These are phyloP conservation scores for Chelonus formosanus DNA, from an alignment of 2,888 invertebrate genomes.

Conservation along the genomic window DNA sequence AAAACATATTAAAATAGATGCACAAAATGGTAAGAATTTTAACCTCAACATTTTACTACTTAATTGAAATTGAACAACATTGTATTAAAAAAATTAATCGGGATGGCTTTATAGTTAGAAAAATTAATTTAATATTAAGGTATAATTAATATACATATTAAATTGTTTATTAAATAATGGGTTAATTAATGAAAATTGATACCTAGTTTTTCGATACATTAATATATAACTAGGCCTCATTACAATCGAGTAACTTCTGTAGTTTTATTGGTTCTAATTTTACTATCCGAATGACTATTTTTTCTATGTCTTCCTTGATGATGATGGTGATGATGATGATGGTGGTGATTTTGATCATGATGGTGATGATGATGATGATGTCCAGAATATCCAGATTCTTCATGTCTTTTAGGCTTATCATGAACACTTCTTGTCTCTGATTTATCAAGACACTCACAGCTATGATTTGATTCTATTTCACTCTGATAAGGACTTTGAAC, in stretches of 20 bases:
- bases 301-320: constrained; percentile 56
- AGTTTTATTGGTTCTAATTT: constrained; percentile 50
- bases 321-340: constrained; percentile 21
- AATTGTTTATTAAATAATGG: neutral
- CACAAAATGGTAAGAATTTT: too few species aligned
- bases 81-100: too few species aligned
- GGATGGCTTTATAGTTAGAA: too few species aligned
- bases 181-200: neutral
- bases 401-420: constrained; percentile 53
- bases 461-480: constrained; percentile 66
- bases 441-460: constrained; percentile 76
- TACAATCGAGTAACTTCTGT: constrained; percentile 53
- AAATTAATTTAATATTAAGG: too few species aligned
- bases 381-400: constrained; percentile 15
- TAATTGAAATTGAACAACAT: too few species aligned
- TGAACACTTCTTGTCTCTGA: constrained; percentile 53
- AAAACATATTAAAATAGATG: too few species aligned
- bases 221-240: constrained; percentile 23
- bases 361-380: constrained; percentile 41
- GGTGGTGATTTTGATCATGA: constrained; percentile 33
- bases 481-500: constrained; percentile 74
- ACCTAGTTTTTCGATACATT: neutral
- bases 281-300: constrained; percentile 60
- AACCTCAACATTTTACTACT: too few species aligned
- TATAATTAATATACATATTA: too few species aligned